Conservation (phyloP, 1,140 invertebrate genomes). For the Ditylenchus dipsaci region DNA sequence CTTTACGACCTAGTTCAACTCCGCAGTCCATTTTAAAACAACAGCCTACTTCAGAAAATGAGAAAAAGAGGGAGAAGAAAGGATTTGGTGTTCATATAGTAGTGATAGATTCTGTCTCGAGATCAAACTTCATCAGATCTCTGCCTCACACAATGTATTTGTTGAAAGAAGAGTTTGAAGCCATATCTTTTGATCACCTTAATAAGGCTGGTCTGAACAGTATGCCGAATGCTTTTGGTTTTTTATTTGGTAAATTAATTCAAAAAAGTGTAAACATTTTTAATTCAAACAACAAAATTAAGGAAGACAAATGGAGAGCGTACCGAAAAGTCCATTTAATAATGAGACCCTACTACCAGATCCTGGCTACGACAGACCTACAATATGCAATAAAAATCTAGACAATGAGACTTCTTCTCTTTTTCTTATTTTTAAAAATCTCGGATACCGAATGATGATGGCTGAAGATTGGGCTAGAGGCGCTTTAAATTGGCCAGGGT, state of each 20-base stretch:
- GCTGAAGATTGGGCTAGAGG: conserved; percentile 6
- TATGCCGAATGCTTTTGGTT: conserved; percentile 31
- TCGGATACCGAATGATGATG: conserved; percentile 13
- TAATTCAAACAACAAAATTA: too few species aligned
- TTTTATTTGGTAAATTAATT: conserved; percentile 23
- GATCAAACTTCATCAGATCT: conserved; percentile 19
- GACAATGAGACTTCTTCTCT: conserved; percentile 3
- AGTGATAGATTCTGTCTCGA: conserved; percentile 15
- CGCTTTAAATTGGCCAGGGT: conserved; percentile 13
- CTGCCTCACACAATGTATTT: conserved; percentile 17
- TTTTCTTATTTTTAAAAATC: background rate
- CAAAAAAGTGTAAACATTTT: too few species aligned
- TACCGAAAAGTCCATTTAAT: conserved; percentile 1
- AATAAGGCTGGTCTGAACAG: conserved; percentile 33
- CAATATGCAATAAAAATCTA: background rate
- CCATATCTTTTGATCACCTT: conserved; percentile 11
- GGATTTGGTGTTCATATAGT: conserved; percentile 21
- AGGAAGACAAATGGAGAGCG: background rate
- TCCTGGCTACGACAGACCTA: background rate
- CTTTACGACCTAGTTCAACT: too few species aligned
- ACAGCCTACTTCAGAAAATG: too few species aligned
- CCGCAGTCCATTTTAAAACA: too few species aligned
- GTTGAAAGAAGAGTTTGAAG: conserved; percentile 13
- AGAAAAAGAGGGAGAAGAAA: background rate
- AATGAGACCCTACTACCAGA: background rate